Conservation (phyloP, 2,888 invertebrate species). For the Endotricha flammealis region DNA sequence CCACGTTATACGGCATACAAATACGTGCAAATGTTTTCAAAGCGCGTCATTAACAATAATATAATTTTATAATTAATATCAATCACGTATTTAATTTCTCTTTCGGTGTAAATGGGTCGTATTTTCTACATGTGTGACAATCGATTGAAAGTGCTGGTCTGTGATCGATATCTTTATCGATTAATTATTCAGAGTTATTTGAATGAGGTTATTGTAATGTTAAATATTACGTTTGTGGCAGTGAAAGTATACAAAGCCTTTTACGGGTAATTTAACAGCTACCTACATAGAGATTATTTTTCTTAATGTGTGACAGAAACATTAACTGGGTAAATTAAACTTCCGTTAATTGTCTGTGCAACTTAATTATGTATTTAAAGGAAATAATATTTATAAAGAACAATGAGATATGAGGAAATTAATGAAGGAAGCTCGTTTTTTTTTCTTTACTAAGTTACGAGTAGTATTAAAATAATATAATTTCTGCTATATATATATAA, state of each 20-base stretch:
- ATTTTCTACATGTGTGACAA: constrained; percentile 47
- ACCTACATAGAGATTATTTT: no score
- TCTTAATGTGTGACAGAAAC: no score
- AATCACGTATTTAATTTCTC: constrained; percentile 55
- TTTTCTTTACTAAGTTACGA: no score
- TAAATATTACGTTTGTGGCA: background rate
- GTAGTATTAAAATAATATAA: no score
- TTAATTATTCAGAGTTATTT: constrained; percentile 10
- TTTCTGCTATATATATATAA: no score
- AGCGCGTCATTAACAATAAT: constrained; percentile 45
- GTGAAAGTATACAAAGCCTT: constrained; percentile 6
- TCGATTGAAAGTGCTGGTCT: constrained; percentile 49
- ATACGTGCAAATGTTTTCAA: constrained; percentile 54
- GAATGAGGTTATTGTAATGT: background rate
- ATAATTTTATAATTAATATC: constrained; percentile 43
- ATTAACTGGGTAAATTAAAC: no score
- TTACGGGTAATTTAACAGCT: constrained; percentile 1
- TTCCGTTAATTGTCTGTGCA: no score
- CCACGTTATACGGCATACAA: constrained; percentile 30
- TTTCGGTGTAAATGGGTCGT: constrained; percentile 42
- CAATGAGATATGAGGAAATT: no score
- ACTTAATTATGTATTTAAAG: no score
- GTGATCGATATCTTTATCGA: constrained; percentile 30
- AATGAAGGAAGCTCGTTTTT: no score
- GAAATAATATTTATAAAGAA: no score